phyloP scores from a whole-genome alignment of 2,113 vertebrate species.

The Coracopsis vasa region DNA sequence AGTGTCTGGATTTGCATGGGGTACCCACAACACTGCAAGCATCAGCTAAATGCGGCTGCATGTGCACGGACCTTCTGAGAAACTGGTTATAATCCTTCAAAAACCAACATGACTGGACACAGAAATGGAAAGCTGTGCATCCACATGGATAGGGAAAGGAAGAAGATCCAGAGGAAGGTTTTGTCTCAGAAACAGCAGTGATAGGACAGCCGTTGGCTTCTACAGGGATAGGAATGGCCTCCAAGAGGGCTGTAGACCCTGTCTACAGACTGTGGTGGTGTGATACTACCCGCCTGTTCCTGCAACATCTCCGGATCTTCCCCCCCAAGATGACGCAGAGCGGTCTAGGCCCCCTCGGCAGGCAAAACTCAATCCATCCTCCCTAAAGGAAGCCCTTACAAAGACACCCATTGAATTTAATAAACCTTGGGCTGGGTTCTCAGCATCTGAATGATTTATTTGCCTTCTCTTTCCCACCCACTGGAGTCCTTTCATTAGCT shows the following conservation, averaged over 20 bases:
- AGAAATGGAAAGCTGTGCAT: rapidly evolving
- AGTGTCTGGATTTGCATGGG: not conserved
- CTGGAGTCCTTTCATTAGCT: not conserved
- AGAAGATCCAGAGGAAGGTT: not conserved
- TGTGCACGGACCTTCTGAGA: not conserved
- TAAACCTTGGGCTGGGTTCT: not conserved
- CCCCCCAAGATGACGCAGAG: not conserved
- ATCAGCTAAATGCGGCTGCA: not conserved
- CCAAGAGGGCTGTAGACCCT: not conserved
- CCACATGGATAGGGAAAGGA: not conserved
- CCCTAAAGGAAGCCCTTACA: not conserved
- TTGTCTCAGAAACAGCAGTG: not conserved
- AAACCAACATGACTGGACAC: not conserved
- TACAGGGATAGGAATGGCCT: rapidly evolving
- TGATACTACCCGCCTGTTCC: not conserved
- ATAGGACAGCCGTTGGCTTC: rapidly evolving
- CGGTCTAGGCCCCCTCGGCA: rapidly evolving
- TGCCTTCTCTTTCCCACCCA: not conserved
- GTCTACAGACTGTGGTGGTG: not conserved
- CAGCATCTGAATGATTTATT: not conserved
- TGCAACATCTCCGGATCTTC: not conserved
- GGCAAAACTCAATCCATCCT: not conserved
- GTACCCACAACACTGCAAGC: not conserved
- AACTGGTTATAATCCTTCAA: not conserved
- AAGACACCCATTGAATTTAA: not conserved